These are phyloP conservation scores for Acrobasis suavella DNA, from an alignment of 2,888 invertebrate genomes.

Conservation along the genomic window DNA sequence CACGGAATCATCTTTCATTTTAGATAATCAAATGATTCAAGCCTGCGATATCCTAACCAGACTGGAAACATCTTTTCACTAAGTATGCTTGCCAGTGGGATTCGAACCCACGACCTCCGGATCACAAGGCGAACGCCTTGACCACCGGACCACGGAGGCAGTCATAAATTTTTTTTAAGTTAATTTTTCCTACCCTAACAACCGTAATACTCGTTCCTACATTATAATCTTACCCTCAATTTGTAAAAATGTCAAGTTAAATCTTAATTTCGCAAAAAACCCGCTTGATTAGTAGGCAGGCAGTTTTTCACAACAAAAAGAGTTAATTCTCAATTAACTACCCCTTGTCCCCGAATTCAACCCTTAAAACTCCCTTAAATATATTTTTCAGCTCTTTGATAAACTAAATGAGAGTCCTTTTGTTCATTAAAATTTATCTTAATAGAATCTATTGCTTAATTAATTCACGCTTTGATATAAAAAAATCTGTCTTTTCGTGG, in stretches of 20 bases:
- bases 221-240: neutral
- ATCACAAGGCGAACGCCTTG: too few relatives aligned
- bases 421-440: constrained; percentile 50
- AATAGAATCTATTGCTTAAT: constrained; percentile 48
- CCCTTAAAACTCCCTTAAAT: constrained; percentile 18
- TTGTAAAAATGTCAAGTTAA: constrained; percentile 8
- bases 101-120: too few relatives aligned
- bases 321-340: constrained; percentile 24
- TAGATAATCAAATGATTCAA: too few relatives aligned
- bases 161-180: too few relatives aligned
- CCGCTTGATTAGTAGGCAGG: constrained; percentile 12
- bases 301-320: constrained; percentile 21
- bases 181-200: too few relatives aligned
- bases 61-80: too few relatives aligned
- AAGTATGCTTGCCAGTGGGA: too few relatives aligned
- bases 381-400: constrained; percentile 27
- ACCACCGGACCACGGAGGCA: too few relatives aligned
- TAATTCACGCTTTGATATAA: constrained; percentile 18
- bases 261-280: constrained; percentile 5
- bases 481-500: neutral
- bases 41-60: too few relatives aligned
- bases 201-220: too few relatives aligned
- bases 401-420: constrained; percentile 40
- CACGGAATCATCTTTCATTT: too few relatives aligned
- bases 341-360: constrained; percentile 21